Evolutionary conservation across 1,140 invertebrate genomes (phyloP).

Genomic region (Saccostrea echinata): DNA sequence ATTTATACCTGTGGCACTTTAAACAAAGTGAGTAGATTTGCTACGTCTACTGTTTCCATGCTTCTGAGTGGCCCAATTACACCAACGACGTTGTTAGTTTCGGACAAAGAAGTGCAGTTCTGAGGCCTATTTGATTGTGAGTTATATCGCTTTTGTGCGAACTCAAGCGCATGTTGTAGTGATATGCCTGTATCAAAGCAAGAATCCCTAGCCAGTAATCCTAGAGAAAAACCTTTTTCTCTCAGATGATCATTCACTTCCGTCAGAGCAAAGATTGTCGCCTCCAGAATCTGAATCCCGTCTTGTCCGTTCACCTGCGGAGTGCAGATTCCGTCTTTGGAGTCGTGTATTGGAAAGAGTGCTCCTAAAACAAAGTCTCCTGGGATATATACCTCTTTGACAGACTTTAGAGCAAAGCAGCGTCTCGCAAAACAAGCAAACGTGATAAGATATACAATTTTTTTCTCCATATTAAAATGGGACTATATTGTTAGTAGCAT

Average conservation of each 20-base stretch:
- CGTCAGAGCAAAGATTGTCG: conserved; percentile 89
- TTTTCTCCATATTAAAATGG: background rate
- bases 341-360: conserved; percentile 86
- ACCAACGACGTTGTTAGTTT: conserved; percentile 44
- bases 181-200: conserved; percentile 89
- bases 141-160: conserved; percentile 82
- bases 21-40: conserved; percentile 83
- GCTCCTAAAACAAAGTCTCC: conserved; percentile 87
- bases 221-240: conserved; percentile 83
- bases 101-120: background rate
- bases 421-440: background rate
- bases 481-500: background rate
- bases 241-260: conserved; percentile 80
- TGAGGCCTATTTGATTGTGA: background rate
- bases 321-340: conserved; percentile 81
- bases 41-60: conserved; percentile 86
- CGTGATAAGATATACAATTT: background rate
- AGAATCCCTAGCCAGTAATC: conserved; percentile 88
- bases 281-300: conserved; percentile 88
- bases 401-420: background rate
- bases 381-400: background rate
- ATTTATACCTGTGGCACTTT: conserved; percentile 85
- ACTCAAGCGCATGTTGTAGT: conserved; percentile 88
- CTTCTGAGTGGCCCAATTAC: conserved; percentile 67
- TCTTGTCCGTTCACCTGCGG: conserved; percentile 85